Evolutionary conservation across 35 echinoderm and acorn worm genomes (phyloP), one percentile per base, ranked within the genome.

Genomic region (Strongylocentrotus purpuratus): DNA sequence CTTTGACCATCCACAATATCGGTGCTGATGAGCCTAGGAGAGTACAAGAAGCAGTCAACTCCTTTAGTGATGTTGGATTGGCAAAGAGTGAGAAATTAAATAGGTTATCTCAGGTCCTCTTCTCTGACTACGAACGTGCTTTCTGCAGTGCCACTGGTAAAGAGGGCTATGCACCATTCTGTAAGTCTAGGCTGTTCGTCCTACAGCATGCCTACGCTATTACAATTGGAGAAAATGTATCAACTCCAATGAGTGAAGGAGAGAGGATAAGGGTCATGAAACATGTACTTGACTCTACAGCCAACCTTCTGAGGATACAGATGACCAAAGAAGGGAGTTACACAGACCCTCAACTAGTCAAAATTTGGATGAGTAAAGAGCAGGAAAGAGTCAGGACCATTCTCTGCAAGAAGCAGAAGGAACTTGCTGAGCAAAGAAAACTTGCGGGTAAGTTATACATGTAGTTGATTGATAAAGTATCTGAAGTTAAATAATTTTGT

Each of bases 141-240:
- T 78, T 78, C 65, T 78, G 65, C 65, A 78, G 65, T 78, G 65
- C 65, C 65, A 78, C 65, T 78, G 65, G 65, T 28, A 78, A 78
- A 78, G 3, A 22, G 20, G 65, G 65, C 65, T 78, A 22, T n/a
- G 22, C 65, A 78, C 65, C 65, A 78, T 78, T 78, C 65, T 78
- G 65, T 18, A 78, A 78, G 20, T 78, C 65, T 28, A 78, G 65
- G 25, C 20, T 78, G 65, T 78, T 78, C 20, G 65, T 78, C 65
- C 65, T 78, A 28, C 65, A 28, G 65, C 65, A 78, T 78, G 65
- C 65, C 18, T 78, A 78, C 65, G 18, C 20, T 4, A 15, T 28
- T 78, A 78, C 65, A 28, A 78, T 78, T 78, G 65, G 65, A 78
- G 65, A 18, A 22, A n/a, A 22, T 78, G 65, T 8, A 78, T 78